phyloP scores from a whole-genome alignment of 2,888 invertebrate genomes.

The Acleris emargana region DNA sequence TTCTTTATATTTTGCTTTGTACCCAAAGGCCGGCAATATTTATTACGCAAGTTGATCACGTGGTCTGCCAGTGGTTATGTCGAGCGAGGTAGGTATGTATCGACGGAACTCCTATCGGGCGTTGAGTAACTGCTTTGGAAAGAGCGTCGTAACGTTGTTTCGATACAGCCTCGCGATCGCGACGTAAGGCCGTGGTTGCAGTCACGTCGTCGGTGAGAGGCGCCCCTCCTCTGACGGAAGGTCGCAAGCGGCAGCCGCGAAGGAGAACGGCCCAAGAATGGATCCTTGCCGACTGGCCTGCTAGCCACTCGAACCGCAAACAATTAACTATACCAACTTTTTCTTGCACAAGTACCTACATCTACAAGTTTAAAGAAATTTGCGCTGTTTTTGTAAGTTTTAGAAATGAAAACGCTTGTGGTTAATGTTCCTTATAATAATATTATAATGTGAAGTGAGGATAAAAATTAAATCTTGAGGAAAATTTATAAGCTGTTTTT shows the following conservation, averaged over 20 bases:
- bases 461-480: too few relatives aligned
- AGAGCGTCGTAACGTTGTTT: constrained; percentile 82
- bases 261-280: constrained; percentile 79
- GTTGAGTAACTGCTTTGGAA: constrained; percentile 79
- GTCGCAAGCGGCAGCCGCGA: constrained; percentile 73
- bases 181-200: constrained; percentile 81
- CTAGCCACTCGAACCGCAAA: constrained; percentile 49
- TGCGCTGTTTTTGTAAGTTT: not conserved
- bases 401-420: not conserved
- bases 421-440: constrained; percentile 30
- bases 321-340: constrained; percentile 43
- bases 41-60: constrained; percentile 77
- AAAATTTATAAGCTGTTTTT: constrained; percentile 41
- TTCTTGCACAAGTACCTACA: not conserved
- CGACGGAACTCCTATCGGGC: constrained; percentile 75
- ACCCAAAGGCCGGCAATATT: constrained; percentile 71
- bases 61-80: constrained; percentile 72
- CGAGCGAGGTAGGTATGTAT: constrained; percentile 70
- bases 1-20: constrained; percentile 73
- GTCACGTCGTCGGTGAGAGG: constrained; percentile 82
- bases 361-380: not conserved
- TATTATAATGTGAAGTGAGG: too few relatives aligned
- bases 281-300: constrained; percentile 73
- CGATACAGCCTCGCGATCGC: constrained; percentile 83
- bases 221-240: constrained; percentile 80